Percentiles rank a stretch among this genome's conserved stretches.
These are phyloP conservation scores for Drosophila formosana DNA, from an alignment of 2,888 invertebrate genomes.

Conservation along the genomic window DNA sequence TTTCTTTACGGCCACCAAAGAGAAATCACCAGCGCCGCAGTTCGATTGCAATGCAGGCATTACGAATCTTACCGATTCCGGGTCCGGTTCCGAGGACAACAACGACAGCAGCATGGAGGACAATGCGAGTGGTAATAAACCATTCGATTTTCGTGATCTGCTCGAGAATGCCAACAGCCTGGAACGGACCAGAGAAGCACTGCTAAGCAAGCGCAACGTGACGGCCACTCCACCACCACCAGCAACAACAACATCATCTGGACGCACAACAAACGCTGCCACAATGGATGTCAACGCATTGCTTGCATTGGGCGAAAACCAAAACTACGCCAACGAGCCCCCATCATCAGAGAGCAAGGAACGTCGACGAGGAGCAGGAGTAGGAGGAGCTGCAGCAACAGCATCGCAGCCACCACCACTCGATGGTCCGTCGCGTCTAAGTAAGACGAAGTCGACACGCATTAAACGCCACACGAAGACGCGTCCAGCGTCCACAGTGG, in stretches of 20 bases:
- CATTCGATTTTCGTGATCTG: constrained; percentile 85
- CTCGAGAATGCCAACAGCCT: constrained; percentile 87
- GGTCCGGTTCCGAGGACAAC: constrained; percentile 82
- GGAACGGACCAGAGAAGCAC: constrained; percentile 87
- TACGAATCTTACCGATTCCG: constrained; percentile 78
- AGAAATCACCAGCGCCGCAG: constrained; percentile 71
- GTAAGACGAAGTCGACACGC: constrained; percentile 80
- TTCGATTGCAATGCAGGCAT: constrained; percentile 85
- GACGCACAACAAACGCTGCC: constrained; percentile 60
- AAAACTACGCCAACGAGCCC: constrained; percentile 67
- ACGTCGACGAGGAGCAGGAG: background rate
- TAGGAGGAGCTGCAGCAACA: constrained; percentile 3
- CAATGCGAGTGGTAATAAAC: constrained; percentile 52
- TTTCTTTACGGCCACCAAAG: constrained; percentile 85
- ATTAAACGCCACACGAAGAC: constrained; percentile 82
- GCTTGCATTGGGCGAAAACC: constrained; percentile 88
- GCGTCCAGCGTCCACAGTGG: constrained; percentile 78
- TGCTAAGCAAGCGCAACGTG: constrained; percentile 66
- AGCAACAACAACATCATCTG: no score
- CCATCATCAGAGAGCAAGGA: background rate
- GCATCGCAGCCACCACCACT: constrained; percentile 55
- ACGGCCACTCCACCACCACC: constrained; percentile 31
- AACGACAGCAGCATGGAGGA: constrained; percentile 74
- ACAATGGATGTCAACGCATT: constrained; percentile 87
- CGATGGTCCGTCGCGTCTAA: constrained; percentile 71